Percentiles rank a stretch among this genome's conserved stretches.
Conservation (phyloP, 2,797 vertebrate genomes). For the Apogon hyalosoma region DNA sequence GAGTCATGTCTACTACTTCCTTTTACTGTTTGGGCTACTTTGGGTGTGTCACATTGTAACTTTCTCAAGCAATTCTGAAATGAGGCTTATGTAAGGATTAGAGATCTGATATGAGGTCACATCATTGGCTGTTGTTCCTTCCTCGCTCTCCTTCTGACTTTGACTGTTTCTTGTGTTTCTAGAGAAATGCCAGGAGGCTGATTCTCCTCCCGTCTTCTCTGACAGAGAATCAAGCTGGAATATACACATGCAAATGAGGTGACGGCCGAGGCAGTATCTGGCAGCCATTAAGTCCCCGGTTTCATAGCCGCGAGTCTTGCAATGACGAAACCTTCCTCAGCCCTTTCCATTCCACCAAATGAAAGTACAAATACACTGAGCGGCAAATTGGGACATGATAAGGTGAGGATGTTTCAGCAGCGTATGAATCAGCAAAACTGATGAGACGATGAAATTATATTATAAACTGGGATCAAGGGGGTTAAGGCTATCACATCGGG, state of each 20-base stretch:
- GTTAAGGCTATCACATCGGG: conserved; percentile 58
- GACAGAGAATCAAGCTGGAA: conserved; percentile 24
- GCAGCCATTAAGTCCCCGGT: conserved; percentile 23
- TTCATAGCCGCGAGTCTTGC: conserved; percentile 17
- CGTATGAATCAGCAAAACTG: conserved; percentile 50
- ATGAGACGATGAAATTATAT: conserved; percentile 66
- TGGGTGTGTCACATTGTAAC: conserved; percentile 41
- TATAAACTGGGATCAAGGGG: conserved; percentile 54
- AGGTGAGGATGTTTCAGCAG: conserved; percentile 49
- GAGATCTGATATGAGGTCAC: conserved; percentile 56
- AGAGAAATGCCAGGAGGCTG: conserved; percentile 13
- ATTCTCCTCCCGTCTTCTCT: conserved; percentile 23
- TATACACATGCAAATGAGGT: conserved; percentile 42
- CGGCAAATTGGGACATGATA: conserved; percentile 61
- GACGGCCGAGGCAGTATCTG: conserved; percentile 9
- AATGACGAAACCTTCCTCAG: conserved; percentile 32
- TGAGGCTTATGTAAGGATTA: conserved; percentile 68
- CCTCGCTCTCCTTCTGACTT: conserved; percentile 4
- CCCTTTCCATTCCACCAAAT: conserved; percentile 51
- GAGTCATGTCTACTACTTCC: conserved; percentile 52
- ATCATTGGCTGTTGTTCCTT: conserved; percentile 18
- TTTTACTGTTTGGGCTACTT: conserved; percentile 39
- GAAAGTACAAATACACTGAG: conserved; percentile 49
- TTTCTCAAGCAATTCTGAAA: conserved; percentile 46
- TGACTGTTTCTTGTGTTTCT: conserved; percentile 14